A percentile compares a stretch with the other conserved stretches of the same genome.
phyloP scores from a whole-genome alignment of 2,888 invertebrate genomes.

The Marasmarcha lunaedactyla region DNA sequence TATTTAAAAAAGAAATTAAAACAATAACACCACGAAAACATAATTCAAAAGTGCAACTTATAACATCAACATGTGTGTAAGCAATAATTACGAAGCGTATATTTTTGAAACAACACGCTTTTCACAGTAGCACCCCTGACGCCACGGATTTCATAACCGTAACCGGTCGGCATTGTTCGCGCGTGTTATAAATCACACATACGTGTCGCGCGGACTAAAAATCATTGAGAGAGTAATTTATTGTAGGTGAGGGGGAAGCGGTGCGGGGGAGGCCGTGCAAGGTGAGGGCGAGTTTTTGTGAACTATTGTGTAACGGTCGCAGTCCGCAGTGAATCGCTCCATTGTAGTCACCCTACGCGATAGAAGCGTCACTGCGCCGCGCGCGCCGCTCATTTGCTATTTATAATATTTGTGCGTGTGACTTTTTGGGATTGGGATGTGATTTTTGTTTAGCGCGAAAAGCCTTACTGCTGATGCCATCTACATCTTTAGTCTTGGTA shows the following conservation, averaged over 20 bases:
- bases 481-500: too few relatives aligned
- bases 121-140: slow-evolving; percentile 33
- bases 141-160: slow-evolving; percentile 44
- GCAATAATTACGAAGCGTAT: slow-evolving; percentile 38
- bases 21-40: not conserved
- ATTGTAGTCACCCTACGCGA: slow-evolving; percentile 25
- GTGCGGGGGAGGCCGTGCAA: slow-evolving; percentile 17
- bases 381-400: slow-evolving; percentile 4
- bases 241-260: slow-evolving; percentile 26
- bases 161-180: slow-evolving; percentile 51
- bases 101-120: slow-evolving; percentile 28
- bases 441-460: too few relatives aligned
- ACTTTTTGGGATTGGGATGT: not conserved
- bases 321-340: slow-evolving; percentile 18
- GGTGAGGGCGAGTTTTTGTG: slow-evolving; percentile 45
- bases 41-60: not conserved
- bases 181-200: slow-evolving; percentile 50
- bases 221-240: slow-evolving; percentile 53
- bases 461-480: too few relatives aligned
- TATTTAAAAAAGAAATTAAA: not conserved
- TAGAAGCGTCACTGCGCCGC: slow-evolving; percentile 17
- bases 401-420: not conserved
- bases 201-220: slow-evolving; percentile 58
- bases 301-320: slow-evolving; percentile 38
- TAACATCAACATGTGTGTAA: slow-evolving; percentile 25